Evolutionary conservation across 2,113 vertebrate species (phyloP).

Genomic region (Hirundichthys speculiger): DNA sequence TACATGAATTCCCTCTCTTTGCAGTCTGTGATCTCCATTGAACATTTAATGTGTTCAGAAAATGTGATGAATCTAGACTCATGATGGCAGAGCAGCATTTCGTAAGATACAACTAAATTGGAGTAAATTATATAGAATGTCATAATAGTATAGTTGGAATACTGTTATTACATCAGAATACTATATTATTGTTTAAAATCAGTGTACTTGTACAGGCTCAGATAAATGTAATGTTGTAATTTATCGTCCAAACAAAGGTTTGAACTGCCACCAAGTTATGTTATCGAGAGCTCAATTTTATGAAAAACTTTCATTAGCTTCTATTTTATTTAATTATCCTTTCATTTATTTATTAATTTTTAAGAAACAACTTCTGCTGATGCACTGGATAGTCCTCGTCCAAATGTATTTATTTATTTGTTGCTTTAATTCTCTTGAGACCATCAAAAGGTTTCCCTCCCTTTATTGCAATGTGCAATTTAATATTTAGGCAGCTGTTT

Average conservation of each 20-base stretch:
- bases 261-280: slow-evolving; percentile 25
- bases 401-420: slow-evolving; percentile 27
- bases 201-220: slow-evolving; percentile 24
- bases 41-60: slow-evolving; percentile 35
- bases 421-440: slow-evolving; percentile 17
- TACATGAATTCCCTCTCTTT: slow-evolving; percentile 36
- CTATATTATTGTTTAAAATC: slow-evolving; percentile 39
- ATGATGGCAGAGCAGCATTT: slow-evolving; percentile 21
- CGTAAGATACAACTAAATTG: slow-evolving; percentile 24
- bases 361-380: slow-evolving; percentile 7
- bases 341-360: slow-evolving; percentile 14
- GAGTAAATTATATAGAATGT: slow-evolving; percentile 64
- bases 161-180: slow-evolving; percentile 35
- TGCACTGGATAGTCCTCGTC: slow-evolving; percentile 5
- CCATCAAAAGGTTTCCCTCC: slow-evolving; percentile 10
- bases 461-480: slow-evolving; percentile 49
- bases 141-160: slow-evolving; percentile 38
- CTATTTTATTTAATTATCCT: slow-evolving; percentile 16
- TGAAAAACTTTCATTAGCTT: slow-evolving; percentile 1
- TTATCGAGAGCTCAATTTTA: too few species aligned
- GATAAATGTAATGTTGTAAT: slow-evolving; percentile 35
- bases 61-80: slow-evolving; percentile 25
- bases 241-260: slow-evolving; percentile 31
- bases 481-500: slow-evolving; percentile 53
- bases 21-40: slow-evolving; percentile 27